phyloP scores from a whole-genome alignment of 2,888 invertebrate genomes.

The Octonoba sinensis region DNA sequence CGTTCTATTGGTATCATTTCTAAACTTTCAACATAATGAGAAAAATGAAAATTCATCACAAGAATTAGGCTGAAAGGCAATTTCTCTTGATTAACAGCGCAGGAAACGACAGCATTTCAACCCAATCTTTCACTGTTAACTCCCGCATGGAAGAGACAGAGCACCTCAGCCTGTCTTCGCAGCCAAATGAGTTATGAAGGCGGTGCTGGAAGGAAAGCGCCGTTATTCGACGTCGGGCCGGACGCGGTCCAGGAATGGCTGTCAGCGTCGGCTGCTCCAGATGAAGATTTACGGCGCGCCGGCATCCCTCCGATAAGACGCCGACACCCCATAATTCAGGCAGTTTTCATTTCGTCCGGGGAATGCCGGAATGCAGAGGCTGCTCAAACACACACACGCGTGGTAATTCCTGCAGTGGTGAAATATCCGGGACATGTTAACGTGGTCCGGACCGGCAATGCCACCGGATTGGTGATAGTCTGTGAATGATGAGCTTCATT shows the following conservation, averaged over 20 bases:
- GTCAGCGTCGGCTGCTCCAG: slow-evolving; percentile 58
- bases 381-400: background rate
- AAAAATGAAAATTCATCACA: too few species aligned
- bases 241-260: slow-evolving; percentile 4
- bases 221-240: too few species aligned
- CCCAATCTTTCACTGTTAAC: too few species aligned
- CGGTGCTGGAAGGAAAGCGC: too few species aligned
- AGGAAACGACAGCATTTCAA: too few species aligned
- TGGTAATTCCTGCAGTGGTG: slow-evolving; percentile 10
- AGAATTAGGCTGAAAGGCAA: too few species aligned
- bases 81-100: too few species aligned
- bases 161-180: too few species aligned
- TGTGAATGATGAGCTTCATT: slow-evolving; percentile 38
- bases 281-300: slow-evolving; percentile 56
- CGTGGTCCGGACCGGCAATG: background rate
- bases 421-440: slow-evolving; percentile 1
- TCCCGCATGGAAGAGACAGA: too few species aligned
- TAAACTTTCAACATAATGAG: too few species aligned
- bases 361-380: slow-evolving; percentile 25
- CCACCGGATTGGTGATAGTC: slow-evolving; percentile 9
- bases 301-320: slow-evolving; percentile 50
- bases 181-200: too few species aligned
- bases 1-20: too few species aligned
- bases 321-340: slow-evolving; percentile 61
- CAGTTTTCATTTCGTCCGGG: slow-evolving; percentile 60